Conservation (phyloP, 2,797 vertebrate species). For the Myioborus miniatus region DNA sequence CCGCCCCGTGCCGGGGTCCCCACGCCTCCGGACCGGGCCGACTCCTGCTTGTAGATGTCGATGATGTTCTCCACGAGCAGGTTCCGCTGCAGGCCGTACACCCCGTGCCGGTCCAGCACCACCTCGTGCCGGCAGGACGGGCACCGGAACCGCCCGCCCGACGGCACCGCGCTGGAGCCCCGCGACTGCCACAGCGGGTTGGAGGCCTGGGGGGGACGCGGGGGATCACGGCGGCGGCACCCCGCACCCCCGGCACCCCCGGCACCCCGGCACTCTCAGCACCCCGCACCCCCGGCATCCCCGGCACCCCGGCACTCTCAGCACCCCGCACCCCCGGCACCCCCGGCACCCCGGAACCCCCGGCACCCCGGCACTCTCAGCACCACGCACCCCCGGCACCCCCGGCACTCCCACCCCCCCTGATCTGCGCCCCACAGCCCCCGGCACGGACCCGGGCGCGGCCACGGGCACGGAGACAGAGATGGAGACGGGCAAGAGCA, state of each 20-base stretch:
- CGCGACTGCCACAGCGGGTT: conserved; percentile 88
- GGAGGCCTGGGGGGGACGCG: conserved; percentile 73
- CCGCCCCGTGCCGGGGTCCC: no score
- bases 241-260: not conserved
- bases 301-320: not conserved
- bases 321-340: not conserved
- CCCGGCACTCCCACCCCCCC: not conserved
- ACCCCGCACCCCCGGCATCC: no score
- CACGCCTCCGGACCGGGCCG: conserved; percentile 76
- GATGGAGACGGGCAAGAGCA: no score
- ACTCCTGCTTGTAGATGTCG: conserved; percentile 90
- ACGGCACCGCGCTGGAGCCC: conserved; percentile 76
- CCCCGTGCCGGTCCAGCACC: conserved; percentile 87
- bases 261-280: no score
- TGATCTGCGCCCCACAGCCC: not conserved
- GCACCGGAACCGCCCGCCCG: conserved; percentile 86
- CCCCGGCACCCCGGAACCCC: no score
- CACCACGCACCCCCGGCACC: no score
- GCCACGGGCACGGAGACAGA: not conserved
- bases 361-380: no score
- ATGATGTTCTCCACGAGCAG: conserved; percentile 94
- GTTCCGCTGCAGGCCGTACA: conserved; percentile 89
- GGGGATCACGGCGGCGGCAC: not conserved
- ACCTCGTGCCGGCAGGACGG: conserved; percentile 91
- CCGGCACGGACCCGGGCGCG: not conserved